Base-by-base conservation (phyloP, 2,888 invertebrate species). In the Oligia latruncula region DNA sequence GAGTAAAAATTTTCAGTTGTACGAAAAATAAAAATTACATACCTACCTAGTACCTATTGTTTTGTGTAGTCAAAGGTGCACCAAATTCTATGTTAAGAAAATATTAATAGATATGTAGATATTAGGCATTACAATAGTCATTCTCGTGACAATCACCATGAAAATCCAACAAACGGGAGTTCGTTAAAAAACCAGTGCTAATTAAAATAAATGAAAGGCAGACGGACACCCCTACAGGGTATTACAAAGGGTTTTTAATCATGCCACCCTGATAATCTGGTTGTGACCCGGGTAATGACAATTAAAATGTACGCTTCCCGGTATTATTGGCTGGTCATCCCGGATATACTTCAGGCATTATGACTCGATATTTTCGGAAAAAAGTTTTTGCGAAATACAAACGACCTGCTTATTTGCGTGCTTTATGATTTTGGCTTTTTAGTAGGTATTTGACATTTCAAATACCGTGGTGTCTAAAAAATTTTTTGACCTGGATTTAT, bases 181-280 rank as follows among this genome's bases (percentile, higher is more conserved):
- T 84, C 49, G 43, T 87, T 78, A 71, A 71, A 83, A 82, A 80
- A 71, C 81, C 49, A 73, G 29, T 70, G 35, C 80, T 87, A 78
- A 89, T 90, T 89, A 84, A 81, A 82, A 85, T 84, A 86, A 89
- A 86, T 80, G 62, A 73, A 85, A 77, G 74, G 43, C n/a, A 68
- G 75, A 60, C 60, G 82, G 23, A 70, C 68, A 75, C 60, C 82
- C 83, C 75, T 77, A 75, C 78, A 76, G 83, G 85, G 83, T 85
- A 89, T 89, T 88, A 87, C 76, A 77, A 81, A 86, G 76, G 87
- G 81, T 82, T 90, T 89, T 91, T 88, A 90, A 90, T 90, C 89
- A 88, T 87, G 82, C 77, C 86, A 71, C 73, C 89, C 85, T 83
- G 87, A 88, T 91, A 92, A 91, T 89, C 91, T 86, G 85, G 85